Conservation (phyloP, 2,113 vertebrate species). For the Triplophysa rosa region DNA sequence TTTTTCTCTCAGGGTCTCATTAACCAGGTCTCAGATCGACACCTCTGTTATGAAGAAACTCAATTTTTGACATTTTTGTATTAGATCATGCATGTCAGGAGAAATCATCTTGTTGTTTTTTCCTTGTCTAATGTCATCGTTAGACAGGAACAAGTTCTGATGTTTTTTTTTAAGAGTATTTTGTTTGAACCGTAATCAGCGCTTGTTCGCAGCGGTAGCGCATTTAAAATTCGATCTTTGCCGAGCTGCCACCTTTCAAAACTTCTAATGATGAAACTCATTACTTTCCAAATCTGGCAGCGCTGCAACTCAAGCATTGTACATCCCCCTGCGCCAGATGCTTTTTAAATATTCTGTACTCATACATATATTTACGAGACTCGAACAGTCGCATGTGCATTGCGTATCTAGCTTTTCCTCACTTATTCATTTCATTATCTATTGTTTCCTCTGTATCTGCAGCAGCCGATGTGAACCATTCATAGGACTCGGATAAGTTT, state of each 20-base stretch:
- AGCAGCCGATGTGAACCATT: conserved; percentile 60
- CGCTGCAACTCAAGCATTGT: conserved; percentile 26
- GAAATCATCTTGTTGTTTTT: not conserved
- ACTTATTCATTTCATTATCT: not conserved
- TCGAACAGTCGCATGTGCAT: not conserved
- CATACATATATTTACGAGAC: conserved; percentile 6
- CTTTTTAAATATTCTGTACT: conserved; percentile 32
- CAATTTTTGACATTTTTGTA: conserved; percentile 6
- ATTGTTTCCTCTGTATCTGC: conserved; percentile 7
- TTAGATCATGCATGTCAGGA: conserved; percentile 23
- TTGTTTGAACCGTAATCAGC: not conserved
- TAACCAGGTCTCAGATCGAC: not conserved
- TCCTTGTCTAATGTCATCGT: not conserved
- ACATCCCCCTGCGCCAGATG: not conserved
- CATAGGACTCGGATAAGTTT: conserved; percentile 58
- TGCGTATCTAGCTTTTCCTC: not conserved
- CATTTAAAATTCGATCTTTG: conserved; percentile 24
- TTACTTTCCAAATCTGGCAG: conserved; percentile 57
- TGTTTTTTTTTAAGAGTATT: not conserved
- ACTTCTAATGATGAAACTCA: conserved; percentile 62
- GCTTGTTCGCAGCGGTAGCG: not conserved
- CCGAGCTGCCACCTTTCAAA: conserved; percentile 65
- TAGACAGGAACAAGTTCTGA: not conserved
- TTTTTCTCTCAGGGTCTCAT: conserved; percentile 28
- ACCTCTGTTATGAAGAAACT: not conserved